phyloP scores from a whole-genome alignment of 2,113 vertebrate species.

The Odontophorus gujanensis region DNA sequence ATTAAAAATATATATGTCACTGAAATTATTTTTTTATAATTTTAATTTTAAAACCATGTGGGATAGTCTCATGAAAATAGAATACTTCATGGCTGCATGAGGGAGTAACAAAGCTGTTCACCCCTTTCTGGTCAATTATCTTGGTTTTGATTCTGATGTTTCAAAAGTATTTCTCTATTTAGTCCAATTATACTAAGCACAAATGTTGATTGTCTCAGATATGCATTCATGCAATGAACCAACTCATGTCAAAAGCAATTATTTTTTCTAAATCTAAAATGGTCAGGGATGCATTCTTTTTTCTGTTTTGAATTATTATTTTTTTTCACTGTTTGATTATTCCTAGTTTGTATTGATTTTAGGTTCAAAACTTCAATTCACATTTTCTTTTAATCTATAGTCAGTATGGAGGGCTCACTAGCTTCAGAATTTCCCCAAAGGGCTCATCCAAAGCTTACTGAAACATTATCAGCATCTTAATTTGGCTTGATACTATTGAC shows the following conservation, averaged over 20 bases:
- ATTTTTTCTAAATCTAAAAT: constrained; percentile 62
- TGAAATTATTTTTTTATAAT: constrained; percentile 10
- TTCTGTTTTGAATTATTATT: constrained; percentile 63
- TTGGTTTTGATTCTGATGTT: constrained; percentile 35
- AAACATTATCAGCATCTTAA: constrained; percentile 38
- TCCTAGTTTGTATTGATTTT: constrained; percentile 51
- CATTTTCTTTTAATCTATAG: constrained; percentile 56
- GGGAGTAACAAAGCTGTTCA: constrained; percentile 19
- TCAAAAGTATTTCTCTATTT: constrained; percentile 60
- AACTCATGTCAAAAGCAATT: constrained; percentile 59
- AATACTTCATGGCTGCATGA: not conserved
- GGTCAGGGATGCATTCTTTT: constrained; percentile 27
- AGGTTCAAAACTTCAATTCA: constrained; percentile 52
- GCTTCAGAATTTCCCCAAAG: constrained; percentile 17
- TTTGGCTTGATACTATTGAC: not conserved
- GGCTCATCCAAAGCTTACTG: not conserved
- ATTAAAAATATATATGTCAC: not conserved
- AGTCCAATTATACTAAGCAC: constrained; percentile 42
- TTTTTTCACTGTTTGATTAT: constrained; percentile 30
- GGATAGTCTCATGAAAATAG: not conserved
- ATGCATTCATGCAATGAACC: not conserved
- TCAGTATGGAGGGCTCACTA: constrained; percentile 1
- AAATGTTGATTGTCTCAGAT: constrained; percentile 55
- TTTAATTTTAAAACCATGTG: constrained; percentile 22
- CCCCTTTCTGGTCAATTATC: constrained; percentile 50